phyloP scores from a whole-genome alignment of 2,797 vertebrate species.

The Yasuhikotakia modesta region DNA sequence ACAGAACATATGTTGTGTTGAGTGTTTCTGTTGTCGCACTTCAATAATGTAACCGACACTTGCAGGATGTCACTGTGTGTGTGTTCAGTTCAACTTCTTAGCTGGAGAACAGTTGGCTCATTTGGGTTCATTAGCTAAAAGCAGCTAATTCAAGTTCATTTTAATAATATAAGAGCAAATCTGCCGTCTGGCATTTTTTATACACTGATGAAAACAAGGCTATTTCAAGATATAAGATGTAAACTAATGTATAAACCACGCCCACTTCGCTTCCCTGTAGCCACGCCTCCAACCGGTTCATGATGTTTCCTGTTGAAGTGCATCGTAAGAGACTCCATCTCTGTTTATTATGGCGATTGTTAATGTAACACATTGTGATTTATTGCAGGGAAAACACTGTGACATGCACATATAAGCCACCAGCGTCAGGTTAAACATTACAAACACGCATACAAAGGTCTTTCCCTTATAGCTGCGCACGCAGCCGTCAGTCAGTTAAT shows the following conservation, averaged over 20 bases:
- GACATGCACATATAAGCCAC: slow-evolving; percentile 36
- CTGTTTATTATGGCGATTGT: slow-evolving; percentile 11
- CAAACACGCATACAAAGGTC: slow-evolving; percentile 32
- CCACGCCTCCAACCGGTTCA: background rate
- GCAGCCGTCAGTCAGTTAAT: slow-evolving; percentile 57
- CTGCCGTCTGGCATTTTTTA: background rate
- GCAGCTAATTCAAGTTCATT: background rate
- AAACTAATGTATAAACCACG: too few species aligned
- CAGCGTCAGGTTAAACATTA: slow-evolving; percentile 36
- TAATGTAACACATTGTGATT: slow-evolving; percentile 19
- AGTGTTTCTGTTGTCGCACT: background rate
- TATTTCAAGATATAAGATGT: too few species aligned
- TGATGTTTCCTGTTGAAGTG: too few species aligned
- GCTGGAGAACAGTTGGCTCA: slow-evolving; percentile 4
- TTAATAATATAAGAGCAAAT: background rate
- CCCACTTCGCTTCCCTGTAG: too few species aligned
- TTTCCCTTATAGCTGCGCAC: slow-evolving; percentile 39
- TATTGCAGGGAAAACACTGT: slow-evolving; percentile 9
- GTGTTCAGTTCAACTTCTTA: too few species aligned
- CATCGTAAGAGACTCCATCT: too few species aligned
- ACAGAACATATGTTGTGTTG: background rate
- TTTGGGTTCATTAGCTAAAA: slow-evolving; percentile 1
- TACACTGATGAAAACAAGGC: too few species aligned
- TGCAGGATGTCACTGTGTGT: too few species aligned
- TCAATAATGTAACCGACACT: slow-evolving; percentile 5